Evolutionary conservation across 2,797 vertebrate species (phyloP).

Genomic region (Pipistrellus nathusii): DNA sequence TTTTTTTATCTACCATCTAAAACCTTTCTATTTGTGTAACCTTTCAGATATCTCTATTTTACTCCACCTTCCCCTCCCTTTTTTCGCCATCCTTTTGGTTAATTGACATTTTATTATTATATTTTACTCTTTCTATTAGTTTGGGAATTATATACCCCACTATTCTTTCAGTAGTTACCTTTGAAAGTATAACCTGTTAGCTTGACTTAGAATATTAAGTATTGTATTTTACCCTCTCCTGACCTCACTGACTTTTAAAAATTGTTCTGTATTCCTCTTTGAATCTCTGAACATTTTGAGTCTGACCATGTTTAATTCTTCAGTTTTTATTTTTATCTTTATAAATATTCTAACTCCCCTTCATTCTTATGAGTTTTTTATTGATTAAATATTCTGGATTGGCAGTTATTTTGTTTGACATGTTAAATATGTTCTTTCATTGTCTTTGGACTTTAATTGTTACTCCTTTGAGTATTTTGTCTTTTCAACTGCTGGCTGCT

Average conservation of each 20-base stretch:
- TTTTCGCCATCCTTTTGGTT: not conserved
- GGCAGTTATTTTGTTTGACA: not conserved
- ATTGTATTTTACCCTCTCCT: too few relatives aligned
- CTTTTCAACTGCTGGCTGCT: not conserved
- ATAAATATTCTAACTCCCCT: not conserved
- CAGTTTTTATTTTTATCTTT: not conserved
- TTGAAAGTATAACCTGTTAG: not conserved
- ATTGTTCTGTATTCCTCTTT: not conserved
- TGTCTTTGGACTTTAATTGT: not conserved
- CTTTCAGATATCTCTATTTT: not conserved
- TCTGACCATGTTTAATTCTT: not conserved
- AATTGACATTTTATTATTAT: not conserved
- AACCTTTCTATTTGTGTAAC: not conserved
- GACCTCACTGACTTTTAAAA: not conserved
- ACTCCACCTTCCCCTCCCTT: not conserved
- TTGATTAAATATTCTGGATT: not conserved
- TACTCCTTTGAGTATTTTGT: not conserved
- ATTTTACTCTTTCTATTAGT: not conserved
- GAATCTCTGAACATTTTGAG: not conserved
- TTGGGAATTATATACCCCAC: not conserved
- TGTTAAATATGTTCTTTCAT: not conserved
- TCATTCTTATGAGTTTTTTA: not conserved
- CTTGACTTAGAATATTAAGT: not conserved
- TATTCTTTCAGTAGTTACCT: not conserved
- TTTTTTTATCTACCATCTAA: not conserved